These are phyloP conservation scores for Pantelozetes paolii DNA, from an alignment of 2,888 invertebrate genomes.

Conservation along the genomic window DNA sequence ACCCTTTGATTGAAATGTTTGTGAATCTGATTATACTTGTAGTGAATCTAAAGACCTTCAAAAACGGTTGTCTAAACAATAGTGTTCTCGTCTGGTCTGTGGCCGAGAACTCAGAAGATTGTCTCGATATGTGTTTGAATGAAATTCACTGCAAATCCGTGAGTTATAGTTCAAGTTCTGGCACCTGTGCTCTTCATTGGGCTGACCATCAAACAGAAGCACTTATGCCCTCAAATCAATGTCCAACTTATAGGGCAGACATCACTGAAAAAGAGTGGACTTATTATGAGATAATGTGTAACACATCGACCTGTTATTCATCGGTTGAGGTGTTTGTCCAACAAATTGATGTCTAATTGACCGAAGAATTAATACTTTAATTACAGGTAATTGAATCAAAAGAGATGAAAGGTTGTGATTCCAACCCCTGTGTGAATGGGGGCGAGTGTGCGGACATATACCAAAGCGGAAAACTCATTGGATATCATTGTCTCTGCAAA, in stretches of 20 bases:
- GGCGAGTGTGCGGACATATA: conserved; percentile 11
- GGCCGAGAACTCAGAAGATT: conserved; percentile 1
- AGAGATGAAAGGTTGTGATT: not conserved
- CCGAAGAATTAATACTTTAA: not conserved
- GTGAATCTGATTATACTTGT: not conserved
- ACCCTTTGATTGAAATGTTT: not conserved
- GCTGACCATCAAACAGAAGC: not conserved
- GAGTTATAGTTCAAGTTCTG: conserved; percentile 1
- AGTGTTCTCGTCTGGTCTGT: conserved; percentile 25
- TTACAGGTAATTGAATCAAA: not conserved
- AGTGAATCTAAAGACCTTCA: conserved; percentile 7
- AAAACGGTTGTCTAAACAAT: conserved; percentile 1
- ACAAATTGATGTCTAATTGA: too few relatives aligned
- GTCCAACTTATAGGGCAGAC: conserved; percentile 22
- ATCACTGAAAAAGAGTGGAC: not conserved
- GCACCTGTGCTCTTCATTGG: conserved; percentile 17
- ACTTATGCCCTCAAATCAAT: not conserved
- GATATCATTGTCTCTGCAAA: conserved; percentile 7
- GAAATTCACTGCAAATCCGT: conserved; percentile 4
- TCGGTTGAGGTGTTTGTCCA: conserved; percentile 3
- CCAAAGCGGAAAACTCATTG: not conserved
- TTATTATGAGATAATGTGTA: conserved; percentile 4
- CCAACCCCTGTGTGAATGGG: not conserved
- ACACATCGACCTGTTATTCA: not conserved
- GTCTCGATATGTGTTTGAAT: conserved; percentile 16